A percentile compares a stretch with the other conserved stretches of the same genome.
Conservation (phyloP, 2,797 vertebrate genomes). For the Martes flavigula region DNA sequence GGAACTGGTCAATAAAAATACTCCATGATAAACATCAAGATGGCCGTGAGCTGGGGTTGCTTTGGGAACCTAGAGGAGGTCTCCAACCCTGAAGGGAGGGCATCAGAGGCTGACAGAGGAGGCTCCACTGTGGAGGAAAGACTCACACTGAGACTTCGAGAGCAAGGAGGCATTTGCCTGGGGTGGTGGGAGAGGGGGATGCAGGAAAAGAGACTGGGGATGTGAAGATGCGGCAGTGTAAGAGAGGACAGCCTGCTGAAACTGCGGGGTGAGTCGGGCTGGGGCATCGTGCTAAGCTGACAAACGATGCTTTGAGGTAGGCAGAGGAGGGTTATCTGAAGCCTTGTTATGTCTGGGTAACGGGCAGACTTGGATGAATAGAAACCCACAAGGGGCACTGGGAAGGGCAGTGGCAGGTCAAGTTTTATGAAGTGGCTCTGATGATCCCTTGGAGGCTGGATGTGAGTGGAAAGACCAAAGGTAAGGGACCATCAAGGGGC, state of each 20-base stretch:
- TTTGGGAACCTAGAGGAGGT: background rate
- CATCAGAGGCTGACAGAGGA: background rate
- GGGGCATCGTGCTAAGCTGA: background rate
- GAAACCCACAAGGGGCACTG: background rate
- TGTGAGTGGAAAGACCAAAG: background rate
- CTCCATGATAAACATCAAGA: background rate
- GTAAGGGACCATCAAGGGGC: too few relatives aligned
- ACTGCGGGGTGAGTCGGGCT: fast-evolving
- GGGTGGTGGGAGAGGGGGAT: background rate
- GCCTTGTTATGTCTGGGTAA: background rate
- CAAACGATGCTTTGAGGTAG: background rate
- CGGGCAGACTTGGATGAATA: too few relatives aligned
- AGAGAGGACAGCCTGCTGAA: background rate
- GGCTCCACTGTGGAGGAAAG: background rate
- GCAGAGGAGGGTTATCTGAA: background rate
- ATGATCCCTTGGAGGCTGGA: background rate
- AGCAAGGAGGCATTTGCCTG: background rate
- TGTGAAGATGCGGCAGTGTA: background rate
- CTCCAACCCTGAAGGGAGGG: background rate
- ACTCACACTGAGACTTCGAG: background rate
- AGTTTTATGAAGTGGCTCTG: background rate
- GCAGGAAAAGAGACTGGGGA: background rate
- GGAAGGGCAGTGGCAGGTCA: background rate
- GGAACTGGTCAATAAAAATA: background rate
- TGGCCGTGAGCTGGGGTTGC: background rate